These are phyloP conservation scores for Mareca penelope DNA, from an alignment of 2,797 vertebrate species.

Conservation along the genomic window DNA sequence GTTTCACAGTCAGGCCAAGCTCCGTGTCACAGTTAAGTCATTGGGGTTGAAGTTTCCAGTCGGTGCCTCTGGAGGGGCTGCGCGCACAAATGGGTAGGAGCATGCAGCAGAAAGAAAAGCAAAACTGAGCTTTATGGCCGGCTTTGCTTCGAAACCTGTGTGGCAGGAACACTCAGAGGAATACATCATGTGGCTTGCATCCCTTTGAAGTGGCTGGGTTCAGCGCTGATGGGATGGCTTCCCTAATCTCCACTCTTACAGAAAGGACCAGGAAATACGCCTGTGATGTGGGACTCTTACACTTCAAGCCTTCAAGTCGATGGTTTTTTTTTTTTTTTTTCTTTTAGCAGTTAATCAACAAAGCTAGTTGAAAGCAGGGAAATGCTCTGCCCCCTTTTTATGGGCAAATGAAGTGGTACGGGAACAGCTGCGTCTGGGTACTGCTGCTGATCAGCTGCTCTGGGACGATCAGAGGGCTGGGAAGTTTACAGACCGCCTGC, in stretches of 20 bases:
- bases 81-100: background rate
- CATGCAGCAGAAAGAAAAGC: background rate
- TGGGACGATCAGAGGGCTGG: background rate
- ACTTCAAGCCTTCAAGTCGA: background rate
- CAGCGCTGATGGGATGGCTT: background rate
- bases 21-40: accelerated
- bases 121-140: background rate
- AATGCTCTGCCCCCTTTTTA: background rate
- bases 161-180: background rate
- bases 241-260: background rate
- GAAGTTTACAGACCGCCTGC: background rate
- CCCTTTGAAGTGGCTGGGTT: slow-evolving; percentile 49
- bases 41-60: background rate
- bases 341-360: background rate
- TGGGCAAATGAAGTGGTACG: background rate
- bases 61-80: background rate
- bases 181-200: accelerated
- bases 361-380: slow-evolving; percentile 10
- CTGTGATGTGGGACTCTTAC: slow-evolving; percentile 35
- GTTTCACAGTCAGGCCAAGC: accelerated
- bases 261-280: background rate
- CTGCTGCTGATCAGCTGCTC: accelerated
- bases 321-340: background rate
- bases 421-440: slow-evolving; percentile 5
- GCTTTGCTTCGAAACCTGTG: background rate